phyloP scores from a whole-genome alignment of 1,140 invertebrate genomes.

The Metopolophium dirhodum region DNA sequence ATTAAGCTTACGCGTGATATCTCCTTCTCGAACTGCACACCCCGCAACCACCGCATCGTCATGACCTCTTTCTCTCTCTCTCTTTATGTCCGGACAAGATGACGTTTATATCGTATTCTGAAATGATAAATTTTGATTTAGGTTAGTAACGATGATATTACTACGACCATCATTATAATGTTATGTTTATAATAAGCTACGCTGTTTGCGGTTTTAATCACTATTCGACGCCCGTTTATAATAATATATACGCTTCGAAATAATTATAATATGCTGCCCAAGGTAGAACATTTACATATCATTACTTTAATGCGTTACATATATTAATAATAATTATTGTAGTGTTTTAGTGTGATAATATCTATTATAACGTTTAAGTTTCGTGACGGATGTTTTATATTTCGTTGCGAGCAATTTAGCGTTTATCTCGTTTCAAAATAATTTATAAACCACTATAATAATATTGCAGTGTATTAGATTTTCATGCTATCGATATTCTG shows the following conservation, averaged over 20 bases:
- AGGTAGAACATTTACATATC: neutral
- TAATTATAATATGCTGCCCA: too few relatives aligned
- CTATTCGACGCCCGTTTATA: too few relatives aligned
- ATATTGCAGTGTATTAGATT: neutral
- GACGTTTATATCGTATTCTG: neutral
- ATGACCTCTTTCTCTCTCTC: neutral
- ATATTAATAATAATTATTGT: neutral
- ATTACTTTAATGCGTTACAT: neutral
- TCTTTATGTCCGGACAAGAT: neutral
- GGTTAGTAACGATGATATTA: neutral
- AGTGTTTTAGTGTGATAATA: neutral
- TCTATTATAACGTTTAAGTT: neutral
- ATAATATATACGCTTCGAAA: too few relatives aligned
- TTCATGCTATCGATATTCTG: neutral
- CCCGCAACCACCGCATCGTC: neutral
- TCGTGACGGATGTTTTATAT: neutral
- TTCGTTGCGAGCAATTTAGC: neutral
- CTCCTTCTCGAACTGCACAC: neutral
- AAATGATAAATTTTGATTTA: neutral
- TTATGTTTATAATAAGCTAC: neutral
- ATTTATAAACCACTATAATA: neutral
- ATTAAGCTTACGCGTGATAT: neutral
- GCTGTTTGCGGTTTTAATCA: neutral
- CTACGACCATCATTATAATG: neutral
- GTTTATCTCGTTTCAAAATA: neutral